Percentiles rank a stretch among this genome's conserved stretches.
Evolutionary conservation across 2,113 vertebrate genomes (phyloP).

Genomic region (Apus apus): DNA sequence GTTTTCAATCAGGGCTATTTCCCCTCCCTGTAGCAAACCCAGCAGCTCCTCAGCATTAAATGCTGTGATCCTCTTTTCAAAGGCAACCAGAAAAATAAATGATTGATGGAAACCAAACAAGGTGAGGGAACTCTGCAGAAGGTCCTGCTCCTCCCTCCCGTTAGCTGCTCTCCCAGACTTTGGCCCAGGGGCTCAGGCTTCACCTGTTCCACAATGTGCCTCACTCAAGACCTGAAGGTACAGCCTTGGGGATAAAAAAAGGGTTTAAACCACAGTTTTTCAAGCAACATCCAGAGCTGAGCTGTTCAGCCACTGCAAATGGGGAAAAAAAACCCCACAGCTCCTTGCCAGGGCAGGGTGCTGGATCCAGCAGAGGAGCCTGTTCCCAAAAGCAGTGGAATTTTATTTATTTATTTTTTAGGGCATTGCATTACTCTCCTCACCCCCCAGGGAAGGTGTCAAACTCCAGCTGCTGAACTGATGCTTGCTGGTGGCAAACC

Average conservation of each 20-base stretch:
- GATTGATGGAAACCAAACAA: neutral
- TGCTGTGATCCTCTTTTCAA: rapidly evolving
- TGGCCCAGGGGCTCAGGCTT: neutral
- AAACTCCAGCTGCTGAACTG: rapidly evolving
- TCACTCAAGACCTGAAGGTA: neutral
- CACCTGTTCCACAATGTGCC: neutral
- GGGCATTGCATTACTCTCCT: neutral
- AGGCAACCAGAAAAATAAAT: neutral
- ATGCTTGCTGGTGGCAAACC: neutral
- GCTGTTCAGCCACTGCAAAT: neutral
- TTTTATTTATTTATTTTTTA: neutral
- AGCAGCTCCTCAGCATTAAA: neutral
- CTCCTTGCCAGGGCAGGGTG: neutral
- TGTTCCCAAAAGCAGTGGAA: neutral
- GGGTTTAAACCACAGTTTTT: neutral
- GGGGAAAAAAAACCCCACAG: neutral
- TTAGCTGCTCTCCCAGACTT: neutral
- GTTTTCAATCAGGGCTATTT: neutral
- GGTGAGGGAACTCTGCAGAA: neutral
- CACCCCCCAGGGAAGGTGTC: neutral
- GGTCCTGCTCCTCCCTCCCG: neutral
- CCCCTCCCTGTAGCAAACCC: neutral
- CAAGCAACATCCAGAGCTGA: neutral
- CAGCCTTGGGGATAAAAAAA: neutral
- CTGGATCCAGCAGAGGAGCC: neutral